Base-by-base conservation (phyloP, 2,797 vertebrate species). In the Sebastes matsubarae region DNA sequence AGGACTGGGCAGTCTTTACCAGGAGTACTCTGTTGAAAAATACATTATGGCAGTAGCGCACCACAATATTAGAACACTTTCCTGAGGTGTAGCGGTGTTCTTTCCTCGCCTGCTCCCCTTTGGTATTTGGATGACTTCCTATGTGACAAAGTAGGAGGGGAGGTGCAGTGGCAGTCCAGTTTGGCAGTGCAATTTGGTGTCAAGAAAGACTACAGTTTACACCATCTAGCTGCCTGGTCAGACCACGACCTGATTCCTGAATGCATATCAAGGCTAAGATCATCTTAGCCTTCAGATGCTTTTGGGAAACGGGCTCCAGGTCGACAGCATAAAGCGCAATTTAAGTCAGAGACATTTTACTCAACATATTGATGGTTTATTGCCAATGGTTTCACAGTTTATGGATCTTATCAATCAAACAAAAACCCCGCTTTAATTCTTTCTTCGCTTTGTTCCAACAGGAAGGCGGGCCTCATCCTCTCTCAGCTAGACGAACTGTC, bases 391-490 rank as follows among this genome's bases (percentile, higher is more conserved):
- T 16, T 27, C 25, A 27, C 30, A 11, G 42, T 80, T 46, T 54
- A 14, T 55, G 59, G 24, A 68, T 42, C 24, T 13, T 7, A 32
- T 30, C 11, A 57, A 59, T n/a, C 25, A 46, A 55, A 4, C 13
- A 16, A 14, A 61, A 52, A 18, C 25, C 25, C 29, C 38, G 16
- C 2, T 22, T 24, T 36, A 63, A 75, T 32, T 8, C 1, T 66
- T 32, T 36, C 3, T 16, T 57, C 6, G 1, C 9, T 83, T 68
- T 84, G 58, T 76, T 29, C 64, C 91, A 91, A 85, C 91, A 99
- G 98, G 95, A 99, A 99, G 92, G 98, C 98, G 0, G 97, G 98
- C 42, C 96, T 99, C 84, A 98, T 99, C 91, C 97, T 99, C 46
- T 97, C 98, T 0, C 98, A 99, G 95, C 91, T 99, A 4, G 97